These are phyloP conservation scores for Cryptophagus acutangulus DNA, from an alignment of 2,888 invertebrate genomes.

Conservation along the genomic window DNA sequence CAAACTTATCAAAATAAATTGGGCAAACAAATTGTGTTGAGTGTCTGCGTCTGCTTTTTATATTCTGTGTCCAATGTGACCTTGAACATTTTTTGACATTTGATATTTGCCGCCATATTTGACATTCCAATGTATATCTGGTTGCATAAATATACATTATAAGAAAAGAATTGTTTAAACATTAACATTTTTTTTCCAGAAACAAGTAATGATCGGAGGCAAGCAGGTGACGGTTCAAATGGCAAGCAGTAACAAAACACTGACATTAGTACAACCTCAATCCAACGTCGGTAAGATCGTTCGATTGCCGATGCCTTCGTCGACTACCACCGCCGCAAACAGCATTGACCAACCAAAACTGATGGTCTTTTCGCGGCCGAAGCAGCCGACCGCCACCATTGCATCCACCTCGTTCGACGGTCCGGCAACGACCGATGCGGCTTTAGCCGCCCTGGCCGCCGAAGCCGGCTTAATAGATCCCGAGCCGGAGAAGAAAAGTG, in stretches of 20 bases:
- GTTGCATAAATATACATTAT: too few relatives aligned
- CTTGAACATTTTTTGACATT: too few relatives aligned
- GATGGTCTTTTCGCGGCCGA: slow-evolving; percentile 52
- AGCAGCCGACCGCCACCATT: slow-evolving; percentile 55
- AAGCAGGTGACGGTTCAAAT: slow-evolving; percentile 70
- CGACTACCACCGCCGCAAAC: slow-evolving; percentile 33
- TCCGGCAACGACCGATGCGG: slow-evolving; percentile 59
- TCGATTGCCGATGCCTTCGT: slow-evolving; percentile 42
- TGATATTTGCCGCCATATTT: too few relatives aligned
- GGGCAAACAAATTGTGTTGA: too few relatives aligned
- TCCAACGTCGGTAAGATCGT: slow-evolving; percentile 41
- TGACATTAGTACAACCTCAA: slow-evolving; percentile 54
- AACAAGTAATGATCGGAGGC: slow-evolving; percentile 63
- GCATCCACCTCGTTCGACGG: slow-evolving; percentile 54
- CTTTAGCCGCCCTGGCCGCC: slow-evolving; percentile 58
- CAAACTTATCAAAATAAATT: too few relatives aligned
- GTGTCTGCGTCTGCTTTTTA: too few relatives aligned
- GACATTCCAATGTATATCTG: too few relatives aligned
- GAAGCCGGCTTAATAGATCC: slow-evolving; percentile 59
- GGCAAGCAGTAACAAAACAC: slow-evolving; percentile 56
- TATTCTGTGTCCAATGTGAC: too few relatives aligned
- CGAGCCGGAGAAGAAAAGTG: slow-evolving; percentile 34
- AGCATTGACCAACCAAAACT: slow-evolving; percentile 44
- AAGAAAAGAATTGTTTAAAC: too few relatives aligned
- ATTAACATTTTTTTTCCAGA: slow-evolving; percentile 41